Evolutionary conservation across 2,797 vertebrate species (phyloP).

Genomic region (Dendrocincla fuliginosa): DNA sequence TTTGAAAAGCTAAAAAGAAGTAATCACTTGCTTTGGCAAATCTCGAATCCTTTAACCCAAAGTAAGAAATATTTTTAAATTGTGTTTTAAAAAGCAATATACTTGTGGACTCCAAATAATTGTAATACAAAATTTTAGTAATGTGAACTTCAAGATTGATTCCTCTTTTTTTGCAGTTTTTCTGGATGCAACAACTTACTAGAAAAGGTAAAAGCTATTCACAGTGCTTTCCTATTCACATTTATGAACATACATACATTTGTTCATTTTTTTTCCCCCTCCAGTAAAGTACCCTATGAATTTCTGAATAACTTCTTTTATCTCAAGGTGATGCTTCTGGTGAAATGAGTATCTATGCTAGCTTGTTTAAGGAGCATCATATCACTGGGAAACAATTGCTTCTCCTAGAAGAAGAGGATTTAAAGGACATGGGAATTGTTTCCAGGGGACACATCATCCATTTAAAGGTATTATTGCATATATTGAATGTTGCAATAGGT

Average conservation of each 20-base stretch:
- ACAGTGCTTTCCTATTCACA: neutral
- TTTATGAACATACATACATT: neutral
- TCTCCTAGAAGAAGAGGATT: slow-evolving; percentile 89
- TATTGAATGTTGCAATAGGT: neutral
- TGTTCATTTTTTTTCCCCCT: neutral
- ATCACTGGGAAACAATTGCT: slow-evolving; percentile 93
- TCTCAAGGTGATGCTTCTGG: slow-evolving; percentile 80
- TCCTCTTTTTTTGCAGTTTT: slow-evolving; percentile 82
- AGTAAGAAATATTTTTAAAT: neutral
- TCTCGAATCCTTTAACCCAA: neutral
- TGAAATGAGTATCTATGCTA: slow-evolving; percentile 88
- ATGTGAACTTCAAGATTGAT: slow-evolving; percentile 29
- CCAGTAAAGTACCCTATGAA: neutral
- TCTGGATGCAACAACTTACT: slow-evolving; percentile 96
- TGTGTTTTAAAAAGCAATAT: neutral
- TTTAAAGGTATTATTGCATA: slow-evolving; percentile 84
- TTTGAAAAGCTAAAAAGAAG: neutral
- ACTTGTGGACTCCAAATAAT: neutral
- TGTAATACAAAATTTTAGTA: neutral
- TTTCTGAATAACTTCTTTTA: slow-evolving; percentile 51
- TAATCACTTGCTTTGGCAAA: neutral
- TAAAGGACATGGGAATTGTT: slow-evolving; percentile 94
- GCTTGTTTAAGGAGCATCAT: slow-evolving; percentile 93
- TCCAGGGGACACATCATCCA: slow-evolving; percentile 97
- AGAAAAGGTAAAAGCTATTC: slow-evolving; percentile 82